Percentiles rank a stretch among this genome's conserved stretches.
Conservation (phyloP, 2,888 invertebrate species). For the Pristionchus arcanus region DNA sequence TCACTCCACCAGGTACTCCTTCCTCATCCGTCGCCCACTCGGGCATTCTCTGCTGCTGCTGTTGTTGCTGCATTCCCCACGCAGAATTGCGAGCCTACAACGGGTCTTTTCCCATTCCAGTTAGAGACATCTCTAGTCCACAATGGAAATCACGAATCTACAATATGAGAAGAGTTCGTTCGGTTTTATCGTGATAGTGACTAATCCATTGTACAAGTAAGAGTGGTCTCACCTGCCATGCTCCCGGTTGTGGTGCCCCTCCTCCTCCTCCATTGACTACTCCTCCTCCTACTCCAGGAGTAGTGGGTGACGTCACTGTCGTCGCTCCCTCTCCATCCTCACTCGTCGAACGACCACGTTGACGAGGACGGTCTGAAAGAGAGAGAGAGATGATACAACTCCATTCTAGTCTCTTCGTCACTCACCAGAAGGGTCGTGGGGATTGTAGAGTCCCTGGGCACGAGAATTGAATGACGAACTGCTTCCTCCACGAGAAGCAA, state of each 20-base stretch:
- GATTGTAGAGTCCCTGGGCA: conserved; percentile 71
- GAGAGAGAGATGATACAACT: neutral
- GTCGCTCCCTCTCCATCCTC: conserved; percentile 58
- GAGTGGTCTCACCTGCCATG: conserved; percentile 10
- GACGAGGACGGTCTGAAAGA: conserved; percentile 63
- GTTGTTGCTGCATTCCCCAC: neutral
- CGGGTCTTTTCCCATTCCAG: neutral
- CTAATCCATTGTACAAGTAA: neutral
- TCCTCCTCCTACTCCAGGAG: neutral
- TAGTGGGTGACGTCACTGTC: neutral
- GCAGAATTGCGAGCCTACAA: neutral
- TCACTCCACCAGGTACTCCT: neutral
- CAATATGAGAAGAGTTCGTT: neutral
- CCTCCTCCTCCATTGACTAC: neutral
- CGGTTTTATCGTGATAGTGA: neutral
- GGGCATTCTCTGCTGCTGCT: conserved; percentile 42
- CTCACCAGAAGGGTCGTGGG: conserved; percentile 58
- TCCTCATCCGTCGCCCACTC: conserved; percentile 51
- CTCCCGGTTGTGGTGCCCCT: neutral
- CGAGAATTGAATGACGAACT: conserved; percentile 67
- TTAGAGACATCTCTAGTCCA: neutral
- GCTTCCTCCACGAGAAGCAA: conserved; percentile 65
- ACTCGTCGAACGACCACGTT: conserved; percentile 62
- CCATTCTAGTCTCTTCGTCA: neutral
- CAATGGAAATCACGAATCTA: neutral